Conservation (phyloP, 1,140 invertebrate species). For the Meloidogyne floridensis region DNA sequence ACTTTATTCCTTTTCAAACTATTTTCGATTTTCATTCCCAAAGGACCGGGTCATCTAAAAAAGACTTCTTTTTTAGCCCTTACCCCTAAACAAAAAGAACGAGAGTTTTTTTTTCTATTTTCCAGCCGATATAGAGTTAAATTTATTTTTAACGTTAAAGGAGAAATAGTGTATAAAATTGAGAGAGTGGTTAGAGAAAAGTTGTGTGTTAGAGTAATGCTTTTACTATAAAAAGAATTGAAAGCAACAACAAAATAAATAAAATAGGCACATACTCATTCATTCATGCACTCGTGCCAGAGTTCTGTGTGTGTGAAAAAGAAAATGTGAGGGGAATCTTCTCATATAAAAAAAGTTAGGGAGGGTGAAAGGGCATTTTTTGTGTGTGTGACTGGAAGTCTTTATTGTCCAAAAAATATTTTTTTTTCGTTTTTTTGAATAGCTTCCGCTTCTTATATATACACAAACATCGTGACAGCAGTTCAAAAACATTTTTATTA, state of each 20-base stretch:
- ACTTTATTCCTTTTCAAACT: neutral
- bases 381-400: neutral
- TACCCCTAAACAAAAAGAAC: neutral
- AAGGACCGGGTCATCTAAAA: constrained; percentile 1
- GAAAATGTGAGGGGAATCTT: neutral
- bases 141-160: too few species aligned
- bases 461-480: neutral
- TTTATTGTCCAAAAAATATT: neutral
- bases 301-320: neutral
- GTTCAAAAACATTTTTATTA: neutral
- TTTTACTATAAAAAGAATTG: neutral
- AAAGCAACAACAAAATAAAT: too few species aligned
- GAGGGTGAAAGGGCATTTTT: constrained; percentile 1
- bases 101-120: too few species aligned
- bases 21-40: neutral
- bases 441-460: neutral
- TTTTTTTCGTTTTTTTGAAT: neutral
- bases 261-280: too few species aligned
- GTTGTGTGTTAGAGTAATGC: neutral
- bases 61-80: neutral
- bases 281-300: too few species aligned
- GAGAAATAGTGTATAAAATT: neutral
- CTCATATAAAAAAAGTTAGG: neutral
- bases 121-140: too few species aligned
- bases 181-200: neutral